Base-by-base conservation (phyloP, 2,113 vertebrate species). In the Ivindomyrus marchei region DNA sequence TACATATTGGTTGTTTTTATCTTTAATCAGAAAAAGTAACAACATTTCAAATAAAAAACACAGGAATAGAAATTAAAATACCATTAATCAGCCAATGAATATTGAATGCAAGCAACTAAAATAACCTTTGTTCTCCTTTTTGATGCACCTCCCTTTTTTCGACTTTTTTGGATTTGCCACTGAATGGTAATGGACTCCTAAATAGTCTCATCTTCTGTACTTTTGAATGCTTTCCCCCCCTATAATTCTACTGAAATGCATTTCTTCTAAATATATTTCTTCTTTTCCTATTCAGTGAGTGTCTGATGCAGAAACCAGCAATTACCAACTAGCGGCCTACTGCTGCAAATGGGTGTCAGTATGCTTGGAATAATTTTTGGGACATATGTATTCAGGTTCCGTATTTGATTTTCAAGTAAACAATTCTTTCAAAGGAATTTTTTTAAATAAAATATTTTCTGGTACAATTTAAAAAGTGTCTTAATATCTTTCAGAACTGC, bases 231-330 rank as follows among this genome's bases (percentile, higher is more conserved):
- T 53, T 62, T 27, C 4, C 7, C 31, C 1, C 17, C 11, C 10
- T 36, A 36, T 46, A 17, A 52, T 46, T 89, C 39, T 45, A 58
- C 27, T 85, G 8, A 10, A 46, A 53, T 56, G 77, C 89, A 85
- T 89, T 8, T 39, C 89, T 89, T 27, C 2, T 84, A 52, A 83
- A 89, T 89, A 85, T 15, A 58, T 42, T 70, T 42, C 15, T 46
- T 7, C 15, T 24, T 31, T 80, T 77, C 45, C 47, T 47, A 31
- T 46, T 77, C 46, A 53, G n/a, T 49, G 19, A 89, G 27, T 42
- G 66, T 85, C 49, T 58, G 47, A 66, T 88, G 90, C 58, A 88
- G 62, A 88, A 90, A 88, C 4, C 90, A 62, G 49, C 52, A 42
- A 80, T 87, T 90, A 52, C 42, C 13, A 11, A 50, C 5, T 42